Conservation (phyloP, 2,888 invertebrate species). For the Drosophila phalerata region DNA sequence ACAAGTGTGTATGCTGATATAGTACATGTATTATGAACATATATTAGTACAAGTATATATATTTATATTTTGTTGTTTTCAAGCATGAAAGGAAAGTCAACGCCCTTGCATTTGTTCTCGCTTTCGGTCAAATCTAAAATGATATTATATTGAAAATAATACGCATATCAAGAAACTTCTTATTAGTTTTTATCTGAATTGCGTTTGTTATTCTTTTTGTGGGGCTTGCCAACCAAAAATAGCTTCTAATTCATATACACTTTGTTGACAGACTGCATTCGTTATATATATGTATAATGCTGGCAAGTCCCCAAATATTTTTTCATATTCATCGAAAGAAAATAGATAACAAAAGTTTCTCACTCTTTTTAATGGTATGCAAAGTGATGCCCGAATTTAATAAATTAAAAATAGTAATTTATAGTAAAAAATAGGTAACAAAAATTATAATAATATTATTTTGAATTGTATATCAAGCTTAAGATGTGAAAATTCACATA, state of each 20-base stretch:
- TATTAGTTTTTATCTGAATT: conserved; percentile 2
- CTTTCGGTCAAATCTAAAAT: conserved; percentile 12
- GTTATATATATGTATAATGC: conserved; percentile 1
- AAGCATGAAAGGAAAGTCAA: conserved; percentile 8
- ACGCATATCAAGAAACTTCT: neutral
- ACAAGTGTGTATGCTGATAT: conserved; percentile 5
- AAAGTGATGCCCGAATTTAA: neutral
- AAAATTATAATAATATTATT: too few relatives aligned
- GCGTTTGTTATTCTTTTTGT: conserved; percentile 1
- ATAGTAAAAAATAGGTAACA: neutral
- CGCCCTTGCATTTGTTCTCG: neutral
- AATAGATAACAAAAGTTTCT: conserved; percentile 20
- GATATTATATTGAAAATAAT: conserved; percentile 23
- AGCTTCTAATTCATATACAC: conserved; percentile 19
- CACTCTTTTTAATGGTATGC: too few relatives aligned
- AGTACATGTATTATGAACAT: neutral
- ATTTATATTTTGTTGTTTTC: conserved; percentile 10
- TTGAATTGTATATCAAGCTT: too few relatives aligned
- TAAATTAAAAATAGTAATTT: neutral
- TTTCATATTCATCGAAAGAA: conserved; percentile 46
- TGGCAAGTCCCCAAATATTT: conserved; percentile 66
- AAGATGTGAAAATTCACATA: too few relatives aligned
- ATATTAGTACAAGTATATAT: neutral
- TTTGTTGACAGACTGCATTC: conserved; percentile 13
- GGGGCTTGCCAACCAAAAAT: conserved; percentile 28